Evolutionary conservation across 2,888 invertebrate genomes (phyloP).

Genomic region (Trissolcus brochymenae): DNA sequence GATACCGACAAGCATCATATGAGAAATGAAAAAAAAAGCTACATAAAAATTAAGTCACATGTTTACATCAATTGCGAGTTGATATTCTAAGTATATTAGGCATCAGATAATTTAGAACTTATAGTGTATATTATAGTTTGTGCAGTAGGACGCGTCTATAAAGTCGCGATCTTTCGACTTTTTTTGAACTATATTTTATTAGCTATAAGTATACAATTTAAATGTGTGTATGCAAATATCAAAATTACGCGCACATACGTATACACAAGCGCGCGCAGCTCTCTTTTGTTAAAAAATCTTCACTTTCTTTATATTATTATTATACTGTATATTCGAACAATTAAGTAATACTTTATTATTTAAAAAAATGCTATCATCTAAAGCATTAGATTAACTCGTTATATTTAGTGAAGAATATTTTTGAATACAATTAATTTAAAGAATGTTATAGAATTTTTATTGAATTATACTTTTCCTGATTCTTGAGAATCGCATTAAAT

Average conservation of each 20-base stretch:
- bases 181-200: slow-evolving; percentile 19
- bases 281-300: no score
- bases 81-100: neutral
- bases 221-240: slow-evolving; percentile 19
- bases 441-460: no score
- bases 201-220: slow-evolving; percentile 22
- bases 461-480: no score
- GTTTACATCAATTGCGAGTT: neutral
- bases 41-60: neutral
- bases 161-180: slow-evolving; percentile 19
- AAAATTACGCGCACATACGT: slow-evolving; percentile 25
- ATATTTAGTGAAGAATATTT: no score
- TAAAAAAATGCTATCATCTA: no score
- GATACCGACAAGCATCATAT: neutral
- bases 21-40: neutral
- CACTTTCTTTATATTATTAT: no score
- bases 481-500: no score
- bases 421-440: no score
- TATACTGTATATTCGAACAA: no score
- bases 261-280: no score
- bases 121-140: slow-evolving; percentile 15
- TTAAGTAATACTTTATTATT: no score
- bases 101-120: neutral
- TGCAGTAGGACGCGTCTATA: slow-evolving; percentile 35
- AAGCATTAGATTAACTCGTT: no score